Base-by-base conservation (phyloP, 2,797 vertebrate species). In the Sparus aurata region DNA sequence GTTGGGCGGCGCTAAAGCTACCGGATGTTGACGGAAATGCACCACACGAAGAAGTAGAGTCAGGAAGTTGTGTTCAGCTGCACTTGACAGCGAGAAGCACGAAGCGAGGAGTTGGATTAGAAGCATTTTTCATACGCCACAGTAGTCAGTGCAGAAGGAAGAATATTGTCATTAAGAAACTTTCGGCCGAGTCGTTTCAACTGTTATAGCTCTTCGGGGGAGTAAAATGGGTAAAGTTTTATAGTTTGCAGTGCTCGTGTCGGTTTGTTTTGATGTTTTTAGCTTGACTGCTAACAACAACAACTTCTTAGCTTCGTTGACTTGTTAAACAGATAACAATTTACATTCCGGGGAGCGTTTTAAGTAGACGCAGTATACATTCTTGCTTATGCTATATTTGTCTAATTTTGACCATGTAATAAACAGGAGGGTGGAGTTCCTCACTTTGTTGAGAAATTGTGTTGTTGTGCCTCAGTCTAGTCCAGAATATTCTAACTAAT, bases 201-300 rank as follows among this genome's bases (percentile, higher is more conserved):
- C 54, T 45, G 0, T 30, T 7, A 0, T 1, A 38, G 25, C 34
- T 78, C 72, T 58, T 59, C 61, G 5, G 57, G 20, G 53, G 69
- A 69, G 52, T 54, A 69, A 80, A 69, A 88, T 91, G 85, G 88
- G 86, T 88, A 89, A 82, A 0, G 0, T 70, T 67, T 61, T 2
- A 20, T 46, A 13, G 79, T 71, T 58, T 25, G 1, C 5, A 22
- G 13, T 8, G 13, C 0, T 47, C 17, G 0, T 38, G 10, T 73
- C 22, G 10, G 17, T 71, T 82, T 62, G 64, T 57, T 69, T 65
- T 79, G 62, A 45, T 70, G 49, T 12, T 23, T 65, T 74, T 80
- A 79, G 89, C 79, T 30, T 78, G 11, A 4, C 3, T 70, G 78
- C 78, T 85, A 82, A 73, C 23, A 47, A 73, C 23, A 47, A 1